A percentile compares a stretch with the other conserved stretches of the same genome.
phyloP scores from a whole-genome alignment of 2,888 invertebrate species.

The Tridacna crocea region DNA sequence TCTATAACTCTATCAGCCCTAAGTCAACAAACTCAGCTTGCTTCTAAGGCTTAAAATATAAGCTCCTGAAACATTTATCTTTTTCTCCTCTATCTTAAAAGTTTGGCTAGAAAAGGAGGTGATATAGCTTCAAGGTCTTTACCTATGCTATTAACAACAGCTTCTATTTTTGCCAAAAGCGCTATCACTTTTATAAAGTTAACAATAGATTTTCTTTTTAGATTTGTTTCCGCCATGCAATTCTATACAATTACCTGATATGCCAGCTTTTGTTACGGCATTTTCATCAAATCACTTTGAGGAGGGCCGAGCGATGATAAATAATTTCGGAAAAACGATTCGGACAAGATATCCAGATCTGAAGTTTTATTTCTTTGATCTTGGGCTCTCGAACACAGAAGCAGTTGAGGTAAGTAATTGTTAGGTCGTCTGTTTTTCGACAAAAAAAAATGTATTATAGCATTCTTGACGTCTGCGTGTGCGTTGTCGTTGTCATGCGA shows the following conservation, averaged over 20 bases:
- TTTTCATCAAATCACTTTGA: conserved; percentile 3
- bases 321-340: not conserved
- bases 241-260: not conserved
- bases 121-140: too few species aligned
- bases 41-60: too few species aligned
- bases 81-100: too few species aligned
- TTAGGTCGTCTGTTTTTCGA: not conserved
- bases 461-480: not conserved
- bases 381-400: not conserved
- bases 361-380: not conserved
- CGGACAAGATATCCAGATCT: not conserved
- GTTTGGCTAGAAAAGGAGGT: too few species aligned
- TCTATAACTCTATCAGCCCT: too few species aligned
- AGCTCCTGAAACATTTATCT: too few species aligned
- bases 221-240: too few species aligned
- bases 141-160: too few species aligned
- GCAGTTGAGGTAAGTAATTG: not conserved
- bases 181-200: too few species aligned
- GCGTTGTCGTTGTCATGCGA: not conserved
- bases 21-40: too few species aligned
- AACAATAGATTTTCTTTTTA: too few species aligned
- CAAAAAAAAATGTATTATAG: not conserved
- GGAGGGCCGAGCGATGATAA: not conserved
- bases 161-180: too few species aligned
- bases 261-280: not conserved